A percentile compares a stretch with the other conserved stretches of the same genome.
Conservation (phyloP, 2,113 vertebrate genomes). For the Oryzias woworae region DNA sequence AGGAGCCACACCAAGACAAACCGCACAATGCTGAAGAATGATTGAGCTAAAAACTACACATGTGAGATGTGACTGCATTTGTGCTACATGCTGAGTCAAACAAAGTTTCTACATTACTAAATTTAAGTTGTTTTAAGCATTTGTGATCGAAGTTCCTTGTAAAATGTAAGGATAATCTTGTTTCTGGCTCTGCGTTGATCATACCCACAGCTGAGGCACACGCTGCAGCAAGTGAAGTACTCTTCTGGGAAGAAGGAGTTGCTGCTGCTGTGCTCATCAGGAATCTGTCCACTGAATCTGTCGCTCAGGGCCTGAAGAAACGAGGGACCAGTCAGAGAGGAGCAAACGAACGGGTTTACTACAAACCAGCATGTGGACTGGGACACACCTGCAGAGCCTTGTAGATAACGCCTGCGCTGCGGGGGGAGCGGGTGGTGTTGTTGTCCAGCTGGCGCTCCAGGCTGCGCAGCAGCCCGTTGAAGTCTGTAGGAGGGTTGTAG, state of each 20-base stretch:
- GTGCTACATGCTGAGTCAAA: no score
- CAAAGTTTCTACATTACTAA: no score
- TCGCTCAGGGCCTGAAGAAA: slow-evolving; percentile 88
- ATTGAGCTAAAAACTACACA: no score
- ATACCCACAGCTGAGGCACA: slow-evolving; percentile 97
- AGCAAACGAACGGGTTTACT: not conserved
- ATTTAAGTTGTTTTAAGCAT: no score
- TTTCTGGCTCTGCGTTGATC: not conserved
- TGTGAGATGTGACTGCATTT: no score
- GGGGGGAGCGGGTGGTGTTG: slow-evolving; percentile 93
- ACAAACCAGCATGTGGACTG: not conserved
- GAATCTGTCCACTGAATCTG: slow-evolving; percentile 94
- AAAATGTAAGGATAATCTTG: not conserved
- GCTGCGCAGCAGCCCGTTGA: slow-evolving; percentile 88
- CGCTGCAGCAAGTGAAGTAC: slow-evolving; percentile 95
- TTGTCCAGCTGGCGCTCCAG: slow-evolving; percentile 95
- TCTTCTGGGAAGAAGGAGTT: slow-evolving; percentile 99
- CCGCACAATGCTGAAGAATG: no score
- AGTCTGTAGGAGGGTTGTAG: slow-evolving; percentile 97
- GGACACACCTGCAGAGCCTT: slow-evolving; percentile 89
- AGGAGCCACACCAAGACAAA: no score
- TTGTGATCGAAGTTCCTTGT: no score
- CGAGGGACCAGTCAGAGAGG: not conserved
- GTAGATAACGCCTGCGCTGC: slow-evolving; percentile 91
- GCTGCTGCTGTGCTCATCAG: slow-evolving; percentile 90